A percentile compares a stretch with the other conserved stretches of the same genome.
phyloP scores from a whole-genome alignment of 37 sponge, comb jelly and placozoan species.

The Geodia barretti region DNA sequence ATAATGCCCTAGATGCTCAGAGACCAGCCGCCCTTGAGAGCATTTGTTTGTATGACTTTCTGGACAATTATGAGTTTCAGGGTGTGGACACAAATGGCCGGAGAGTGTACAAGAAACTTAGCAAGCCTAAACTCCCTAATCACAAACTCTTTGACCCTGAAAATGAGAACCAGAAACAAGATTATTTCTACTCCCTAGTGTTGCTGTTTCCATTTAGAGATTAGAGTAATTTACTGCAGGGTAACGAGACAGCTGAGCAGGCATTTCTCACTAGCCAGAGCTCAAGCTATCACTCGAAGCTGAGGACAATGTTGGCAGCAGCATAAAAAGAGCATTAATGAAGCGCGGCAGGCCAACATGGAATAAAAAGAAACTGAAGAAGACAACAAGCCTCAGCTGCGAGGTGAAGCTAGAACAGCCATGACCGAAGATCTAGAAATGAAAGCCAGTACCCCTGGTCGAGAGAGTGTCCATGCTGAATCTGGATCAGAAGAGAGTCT shows the following conservation, averaged over 20 bases:
- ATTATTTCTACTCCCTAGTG: slow-evolving; percentile 35
- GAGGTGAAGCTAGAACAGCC: slow-evolving; percentile 46
- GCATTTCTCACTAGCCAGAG: slow-evolving; percentile 14
- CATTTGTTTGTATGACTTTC: slow-evolving; percentile 44
- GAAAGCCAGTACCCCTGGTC: not conserved
- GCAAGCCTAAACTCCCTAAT: slow-evolving; percentile 13
- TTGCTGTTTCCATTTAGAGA: slow-evolving; percentile 50
- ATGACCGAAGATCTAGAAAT: slow-evolving; percentile 31
- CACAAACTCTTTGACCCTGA: slow-evolving; percentile 41
- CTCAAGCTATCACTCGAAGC: slow-evolving; percentile 25
- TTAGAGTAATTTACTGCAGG: slow-evolving; percentile 15
- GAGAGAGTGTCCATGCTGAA: slow-evolving; percentile 56
- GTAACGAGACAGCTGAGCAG: slow-evolving; percentile 43
- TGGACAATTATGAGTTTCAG: not conserved
- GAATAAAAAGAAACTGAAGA: no score
- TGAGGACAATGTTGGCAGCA: slow-evolving; percentile 47
- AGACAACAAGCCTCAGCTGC: slow-evolving; percentile 20
- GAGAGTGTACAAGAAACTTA: slow-evolving; percentile 11
- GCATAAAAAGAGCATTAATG: slow-evolving; percentile 24
- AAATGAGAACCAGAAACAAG: slow-evolving; percentile 29
- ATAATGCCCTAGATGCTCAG: slow-evolving; percentile 11
- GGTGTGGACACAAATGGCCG: slow-evolving; percentile 6
- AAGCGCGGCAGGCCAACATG: slow-evolving; percentile 44
- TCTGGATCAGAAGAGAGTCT: slow-evolving; percentile 50
- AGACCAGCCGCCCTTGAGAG: slow-evolving; percentile 41